A percentile compares a stretch with the other conserved stretches of the same genome.
Conservation (phyloP, 2,797 vertebrate species). For the Manis crassicaudata region DNA sequence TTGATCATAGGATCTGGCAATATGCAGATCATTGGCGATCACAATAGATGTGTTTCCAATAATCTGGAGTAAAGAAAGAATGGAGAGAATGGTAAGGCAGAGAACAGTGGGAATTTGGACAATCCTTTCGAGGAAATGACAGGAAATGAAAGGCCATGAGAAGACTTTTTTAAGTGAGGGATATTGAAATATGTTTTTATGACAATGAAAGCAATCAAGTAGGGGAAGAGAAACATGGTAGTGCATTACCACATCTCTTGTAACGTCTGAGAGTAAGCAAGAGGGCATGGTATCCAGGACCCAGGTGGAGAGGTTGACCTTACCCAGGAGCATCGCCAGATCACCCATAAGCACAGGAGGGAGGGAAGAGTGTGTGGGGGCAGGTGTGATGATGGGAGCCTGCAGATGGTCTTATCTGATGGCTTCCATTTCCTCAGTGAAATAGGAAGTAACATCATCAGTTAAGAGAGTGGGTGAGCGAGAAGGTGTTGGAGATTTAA, state of each 20-base stretch:
- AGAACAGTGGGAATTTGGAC: background rate
- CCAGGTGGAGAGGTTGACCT: background rate
- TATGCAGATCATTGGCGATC: background rate
- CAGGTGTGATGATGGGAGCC: background rate
- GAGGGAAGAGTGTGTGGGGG: background rate
- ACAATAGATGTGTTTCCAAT: background rate
- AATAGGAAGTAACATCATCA: slow-evolving; percentile 9
- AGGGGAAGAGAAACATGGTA: background rate
- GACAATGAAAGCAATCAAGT: background rate
- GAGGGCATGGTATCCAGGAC: background rate
- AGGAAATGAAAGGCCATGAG: background rate
- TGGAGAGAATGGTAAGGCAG: background rate
- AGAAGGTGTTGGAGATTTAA: background rate
- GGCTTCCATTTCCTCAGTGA: background rate
- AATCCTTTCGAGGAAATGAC: background rate
- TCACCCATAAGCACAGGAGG: background rate
- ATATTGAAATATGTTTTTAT: background rate
- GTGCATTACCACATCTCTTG: background rate
- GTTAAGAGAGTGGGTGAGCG: background rate
- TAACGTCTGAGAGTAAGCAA: background rate
- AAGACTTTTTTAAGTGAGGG: background rate
- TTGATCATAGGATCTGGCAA: background rate
- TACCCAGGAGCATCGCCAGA: background rate
- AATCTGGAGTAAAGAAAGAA: background rate
- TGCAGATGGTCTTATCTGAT: slow-evolving; percentile 15